Base-by-base conservation (phyloP, 92 coral and sea anemone species). In the Zoanthus gigantus region DNA sequence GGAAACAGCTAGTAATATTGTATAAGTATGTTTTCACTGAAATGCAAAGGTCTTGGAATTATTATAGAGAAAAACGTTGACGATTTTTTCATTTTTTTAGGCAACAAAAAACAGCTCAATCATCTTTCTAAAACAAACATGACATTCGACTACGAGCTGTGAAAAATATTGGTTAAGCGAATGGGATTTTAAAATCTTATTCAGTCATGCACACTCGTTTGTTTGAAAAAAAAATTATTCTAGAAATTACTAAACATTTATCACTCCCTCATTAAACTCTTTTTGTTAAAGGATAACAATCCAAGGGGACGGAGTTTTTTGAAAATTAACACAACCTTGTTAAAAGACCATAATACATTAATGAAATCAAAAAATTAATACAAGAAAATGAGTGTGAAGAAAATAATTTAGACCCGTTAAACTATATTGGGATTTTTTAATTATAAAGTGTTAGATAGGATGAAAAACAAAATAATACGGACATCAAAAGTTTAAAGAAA, bases 161-260 rank as follows among this genome's bases (percentile, higher is more conserved):
- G 37, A 7, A 72, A 50, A 71, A 42, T 52, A 44, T 46, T 71
- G 88, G 79, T 63, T 78, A 56, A 78, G 71, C 17, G 80, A 84
- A 84, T 84, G 88, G 73, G 80, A 72, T 54, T 84, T 53, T 17
- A 72, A 72, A 72, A 60, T 78, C 47, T 31, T 73, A n/a, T 84
- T 84, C 48, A 83, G 88, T 56, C 60, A 53, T 50, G 73, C 67
- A 12, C 17, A 71, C 44, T 50, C 69, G 50, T 29, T 77, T 83
- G 44, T 83, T 83, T 71, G 29, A 83, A 2, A 72, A 71, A 29
- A 83, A 71, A 29, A 69, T 83, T 52, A 58, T 4, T 47, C 52
- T 47, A 47, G 52, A 47, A 47, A 8, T 84, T 74, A 72, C 18
- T 68, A 84, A 84, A 69, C 73, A 50, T 46, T 46, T 50, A 75